Conservation (phyloP, 2,888 invertebrate species). For the Shargacucullia verbasci region DNA sequence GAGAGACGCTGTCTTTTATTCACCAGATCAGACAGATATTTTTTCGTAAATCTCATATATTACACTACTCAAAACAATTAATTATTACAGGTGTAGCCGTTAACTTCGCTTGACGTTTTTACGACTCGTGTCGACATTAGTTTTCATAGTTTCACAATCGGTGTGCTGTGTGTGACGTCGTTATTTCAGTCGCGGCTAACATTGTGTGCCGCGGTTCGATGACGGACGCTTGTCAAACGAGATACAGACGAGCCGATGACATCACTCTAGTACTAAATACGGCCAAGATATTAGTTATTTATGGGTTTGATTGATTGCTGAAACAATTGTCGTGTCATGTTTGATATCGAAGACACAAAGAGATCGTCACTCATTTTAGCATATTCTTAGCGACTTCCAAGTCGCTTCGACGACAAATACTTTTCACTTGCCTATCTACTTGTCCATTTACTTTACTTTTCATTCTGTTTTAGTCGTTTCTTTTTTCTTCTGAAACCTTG, state of each 20-base stretch:
- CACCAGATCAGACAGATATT: not conserved
- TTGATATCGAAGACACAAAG: slow-evolving; percentile 33
- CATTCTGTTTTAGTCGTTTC: no score
- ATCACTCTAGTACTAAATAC: slow-evolving; percentile 42
- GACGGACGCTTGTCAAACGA: slow-evolving; percentile 52
- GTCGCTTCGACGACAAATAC: slow-evolving; percentile 8
- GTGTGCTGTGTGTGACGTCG: slow-evolving; percentile 26
- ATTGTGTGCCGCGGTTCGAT: slow-evolving; percentile 36
- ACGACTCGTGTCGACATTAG: slow-evolving; percentile 31
- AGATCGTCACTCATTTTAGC: slow-evolving; percentile 23
- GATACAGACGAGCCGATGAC: slow-evolving; percentile 41
- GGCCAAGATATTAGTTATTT: slow-evolving; percentile 59
- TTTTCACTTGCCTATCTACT: not conserved
- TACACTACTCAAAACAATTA: slow-evolving; percentile 8
- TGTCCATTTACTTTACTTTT: no score
- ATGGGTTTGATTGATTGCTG: slow-evolving; percentile 56
- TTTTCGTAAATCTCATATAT: not conserved
- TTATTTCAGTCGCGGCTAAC: slow-evolving; percentile 37
- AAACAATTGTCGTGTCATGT: slow-evolving; percentile 40
- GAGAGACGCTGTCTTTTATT: no score
- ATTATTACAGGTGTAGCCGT: slow-evolving; percentile 22
- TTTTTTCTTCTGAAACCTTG: no score
- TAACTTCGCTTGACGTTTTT: slow-evolving; percentile 28
- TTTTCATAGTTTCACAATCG: slow-evolving; percentile 46
- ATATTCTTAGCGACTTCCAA: not conserved